These are phyloP conservation scores for Eupithecia tripunctaria DNA, from an alignment of 2,888 invertebrate species.

Conservation along the genomic window DNA sequence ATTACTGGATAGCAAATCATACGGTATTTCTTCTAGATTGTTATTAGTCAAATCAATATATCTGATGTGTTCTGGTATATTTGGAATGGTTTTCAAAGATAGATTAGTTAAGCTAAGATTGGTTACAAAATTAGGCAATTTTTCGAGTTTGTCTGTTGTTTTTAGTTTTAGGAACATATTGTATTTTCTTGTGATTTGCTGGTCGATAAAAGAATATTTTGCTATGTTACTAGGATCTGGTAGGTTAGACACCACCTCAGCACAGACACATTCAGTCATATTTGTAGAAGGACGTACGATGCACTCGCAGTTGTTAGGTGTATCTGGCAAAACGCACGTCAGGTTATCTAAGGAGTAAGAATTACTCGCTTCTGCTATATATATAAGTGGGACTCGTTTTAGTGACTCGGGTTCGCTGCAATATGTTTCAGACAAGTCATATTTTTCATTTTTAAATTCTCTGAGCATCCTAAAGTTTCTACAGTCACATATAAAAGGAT, in stretches of 20 bases:
- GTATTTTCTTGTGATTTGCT: not conserved
- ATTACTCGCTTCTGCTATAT: not conserved
- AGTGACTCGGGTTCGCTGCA: not conserved
- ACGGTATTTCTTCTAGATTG: slow-evolving; percentile 1
- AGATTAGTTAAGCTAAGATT: slow-evolving; percentile 3
- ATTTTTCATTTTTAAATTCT: not conserved
- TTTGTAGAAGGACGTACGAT: not conserved
- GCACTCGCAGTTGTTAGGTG: not conserved
- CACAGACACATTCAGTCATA: not conserved
- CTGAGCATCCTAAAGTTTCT: not conserved
- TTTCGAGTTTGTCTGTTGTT: not conserved
- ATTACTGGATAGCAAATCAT: not conserved
- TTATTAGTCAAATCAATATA: not conserved
- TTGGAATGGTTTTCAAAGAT: not conserved
- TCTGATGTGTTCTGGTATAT: not conserved
- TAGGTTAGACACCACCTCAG: not conserved
- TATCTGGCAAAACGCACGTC: not conserved
- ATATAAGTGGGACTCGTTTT: not conserved
- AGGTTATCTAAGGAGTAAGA: not conserved
- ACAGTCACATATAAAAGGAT: slow-evolving; percentile 2
- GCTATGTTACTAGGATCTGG: not conserved
- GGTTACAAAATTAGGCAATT: not conserved
- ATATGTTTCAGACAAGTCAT: not conserved
- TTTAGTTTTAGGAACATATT: slow-evolving; percentile 2
- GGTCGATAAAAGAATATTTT: not conserved